Base-by-base conservation (phyloP, 2,797 vertebrate genomes). In the Ceryle rudis region DNA sequence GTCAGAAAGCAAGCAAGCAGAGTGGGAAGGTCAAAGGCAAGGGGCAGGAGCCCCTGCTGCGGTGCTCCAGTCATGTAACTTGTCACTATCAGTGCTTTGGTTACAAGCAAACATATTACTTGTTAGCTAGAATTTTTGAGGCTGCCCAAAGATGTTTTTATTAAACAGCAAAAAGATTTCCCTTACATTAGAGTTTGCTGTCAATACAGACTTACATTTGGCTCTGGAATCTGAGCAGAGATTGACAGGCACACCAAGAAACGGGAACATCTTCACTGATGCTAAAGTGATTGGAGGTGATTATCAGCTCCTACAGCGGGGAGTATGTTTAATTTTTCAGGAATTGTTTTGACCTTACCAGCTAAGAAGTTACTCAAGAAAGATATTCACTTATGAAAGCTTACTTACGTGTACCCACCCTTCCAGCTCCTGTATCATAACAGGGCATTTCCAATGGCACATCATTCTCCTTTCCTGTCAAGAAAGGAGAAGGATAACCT, bases 251-350 rank as follows among this genome's bases (percentile, higher is more conserved):
- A 28, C n/a, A 82, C 11, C 39, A 82, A 90, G 67, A 73, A 88
- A 66, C 14, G 26, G 46, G n/a, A 65, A 69, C 9, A 46, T 33
- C 62, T 62, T 87, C 85, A 77, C 26, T 73, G 64, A 54, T 58
- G 42, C 26, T 75, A 37, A 31, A 80, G 37, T 4, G 6, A 81
- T 26, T 72, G 46, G 51, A 89, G 54, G 46, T 93, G 79, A 90
- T 93, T 72, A 94, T 75, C 62, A 93, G 29, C 37, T 93, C 51
- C 85, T 72, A 62, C n/a, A 55, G 87, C 3, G 6, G n/a, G 46
- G 23, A 86, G 9, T 4, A 3, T 72, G 29, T 89, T 93, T 92
- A 90, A 81, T 81, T 95, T 97, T 94, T 93, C 78, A 94, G n/a
- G 57, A 89, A 29, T 12, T 81, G 39, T 92, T 93, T 90, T 84